phyloP scores from a whole-genome alignment of 2,797 vertebrate genomes.

The Etheostoma perlongum region DNA sequence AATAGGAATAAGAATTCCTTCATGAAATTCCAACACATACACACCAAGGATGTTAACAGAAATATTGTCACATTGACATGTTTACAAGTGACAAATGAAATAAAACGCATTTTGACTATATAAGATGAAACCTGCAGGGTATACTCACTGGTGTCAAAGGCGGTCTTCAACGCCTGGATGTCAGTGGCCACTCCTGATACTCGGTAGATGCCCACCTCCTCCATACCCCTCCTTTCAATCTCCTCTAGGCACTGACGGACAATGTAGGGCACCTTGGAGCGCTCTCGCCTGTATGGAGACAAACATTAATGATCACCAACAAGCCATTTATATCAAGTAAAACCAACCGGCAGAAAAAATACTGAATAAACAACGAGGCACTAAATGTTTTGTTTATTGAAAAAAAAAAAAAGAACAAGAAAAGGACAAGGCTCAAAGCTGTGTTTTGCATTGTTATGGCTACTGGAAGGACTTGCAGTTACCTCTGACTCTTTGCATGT shows the following conservation, averaged over 20 bases:
- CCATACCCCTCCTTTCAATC: slow-evolving; percentile 97
- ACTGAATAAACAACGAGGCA: neutral
- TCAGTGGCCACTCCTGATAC: slow-evolving; percentile 98
- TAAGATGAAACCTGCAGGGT: neutral
- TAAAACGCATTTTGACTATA: neutral
- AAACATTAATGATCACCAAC: slow-evolving; percentile 1
- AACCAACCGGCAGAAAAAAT: neutral
- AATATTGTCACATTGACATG: neutral
- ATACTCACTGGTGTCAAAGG: slow-evolving; percentile 97
- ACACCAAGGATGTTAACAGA: neutral
- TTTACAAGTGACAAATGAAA: neutral
- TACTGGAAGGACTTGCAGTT: neutral
- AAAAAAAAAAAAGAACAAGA: neutral
- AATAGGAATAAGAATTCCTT: neutral
- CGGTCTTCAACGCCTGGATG: slow-evolving; percentile 96
- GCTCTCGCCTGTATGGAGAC: slow-evolving; percentile 87
- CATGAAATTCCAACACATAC: neutral
- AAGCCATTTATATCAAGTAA: neutral
- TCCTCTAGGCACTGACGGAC: slow-evolving; percentile 98
- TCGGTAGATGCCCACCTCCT: slow-evolving; percentile 98
- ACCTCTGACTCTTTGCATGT: slow-evolving; percentile 27
- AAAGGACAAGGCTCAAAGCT: neutral
- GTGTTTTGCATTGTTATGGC: neutral
- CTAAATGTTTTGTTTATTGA: neutral
- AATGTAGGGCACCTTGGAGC: slow-evolving; percentile 98